Conservation (phyloP, 2,888 invertebrate species). For the Hecatera dysodea region DNA sequence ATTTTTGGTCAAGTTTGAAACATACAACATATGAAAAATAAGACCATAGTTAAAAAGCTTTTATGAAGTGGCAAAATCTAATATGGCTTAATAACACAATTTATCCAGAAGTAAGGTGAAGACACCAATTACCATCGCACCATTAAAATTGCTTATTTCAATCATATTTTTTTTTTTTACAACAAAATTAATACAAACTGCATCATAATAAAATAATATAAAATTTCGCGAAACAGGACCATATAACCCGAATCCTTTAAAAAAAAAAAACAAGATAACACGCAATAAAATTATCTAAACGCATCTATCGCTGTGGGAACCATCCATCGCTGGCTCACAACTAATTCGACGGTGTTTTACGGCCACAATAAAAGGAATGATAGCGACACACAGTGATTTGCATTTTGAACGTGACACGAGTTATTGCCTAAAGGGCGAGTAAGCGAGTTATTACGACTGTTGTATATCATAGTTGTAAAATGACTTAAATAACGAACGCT, state of each 20-base stretch:
- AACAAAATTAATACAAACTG: constrained; percentile 35
- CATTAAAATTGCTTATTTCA: constrained; percentile 23
- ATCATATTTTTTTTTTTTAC: constrained; percentile 26
- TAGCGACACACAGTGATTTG: constrained; percentile 73
- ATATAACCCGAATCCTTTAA: constrained; percentile 39
- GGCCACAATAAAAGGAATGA: constrained; percentile 76
- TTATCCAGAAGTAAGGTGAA: constrained; percentile 16
- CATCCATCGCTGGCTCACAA: constrained; percentile 68
- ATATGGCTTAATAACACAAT: constrained; percentile 7
- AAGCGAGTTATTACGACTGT: constrained; percentile 56
- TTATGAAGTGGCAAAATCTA: not conserved
- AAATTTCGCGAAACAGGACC: constrained; percentile 55
- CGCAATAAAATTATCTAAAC: constrained; percentile 66
- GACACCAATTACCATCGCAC: constrained; percentile 17
- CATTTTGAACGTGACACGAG: constrained; percentile 66
- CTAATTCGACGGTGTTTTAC: constrained; percentile 75
- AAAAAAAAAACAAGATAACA: constrained; percentile 59
- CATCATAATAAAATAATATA: constrained; percentile 52
- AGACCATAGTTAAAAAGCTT: no score
- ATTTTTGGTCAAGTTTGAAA: not conserved
- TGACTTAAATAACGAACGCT: constrained; percentile 60
- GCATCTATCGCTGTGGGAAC: constrained; percentile 66
- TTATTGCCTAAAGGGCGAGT: constrained; percentile 60
- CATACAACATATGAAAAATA: not conserved
- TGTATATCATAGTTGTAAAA: constrained; percentile 67